phyloP scores from a whole-genome alignment of 2,113 vertebrate species.

The Ifrita kowaldi region DNA sequence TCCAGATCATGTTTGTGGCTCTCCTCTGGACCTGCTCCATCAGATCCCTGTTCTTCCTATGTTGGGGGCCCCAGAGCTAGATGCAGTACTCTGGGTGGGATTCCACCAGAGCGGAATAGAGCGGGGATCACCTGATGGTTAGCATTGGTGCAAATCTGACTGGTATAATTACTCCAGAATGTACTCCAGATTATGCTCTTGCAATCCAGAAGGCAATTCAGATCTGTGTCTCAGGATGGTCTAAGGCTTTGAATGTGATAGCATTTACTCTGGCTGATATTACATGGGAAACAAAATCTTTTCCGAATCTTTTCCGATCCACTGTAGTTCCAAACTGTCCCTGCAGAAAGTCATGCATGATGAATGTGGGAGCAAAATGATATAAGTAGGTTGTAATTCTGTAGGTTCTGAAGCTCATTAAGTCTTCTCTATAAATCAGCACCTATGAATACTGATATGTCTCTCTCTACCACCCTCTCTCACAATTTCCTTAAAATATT shows the following conservation, averaged over 20 bases:
- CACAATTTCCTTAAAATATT: background rate
- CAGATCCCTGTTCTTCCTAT: background rate
- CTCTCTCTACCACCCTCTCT: background rate
- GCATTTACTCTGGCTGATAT: background rate
- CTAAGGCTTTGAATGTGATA: background rate
- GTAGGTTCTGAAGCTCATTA: background rate
- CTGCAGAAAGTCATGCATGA: background rate
- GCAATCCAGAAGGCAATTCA: background rate
- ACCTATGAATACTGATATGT: background rate
- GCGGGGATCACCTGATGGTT: background rate
- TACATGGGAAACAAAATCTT: background rate
- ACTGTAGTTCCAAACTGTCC: background rate
- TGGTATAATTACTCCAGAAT: background rate
- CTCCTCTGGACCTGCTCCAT: background rate
- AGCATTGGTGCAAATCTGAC: background rate
- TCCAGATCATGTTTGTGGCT: background rate
- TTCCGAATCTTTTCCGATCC: background rate
- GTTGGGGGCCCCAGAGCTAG: background rate
- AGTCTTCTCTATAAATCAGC: background rate
- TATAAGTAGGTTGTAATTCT: background rate
- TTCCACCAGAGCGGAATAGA: background rate
- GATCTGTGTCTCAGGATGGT: background rate
- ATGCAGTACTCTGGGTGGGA: no score
- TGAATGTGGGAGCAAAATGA: background rate
- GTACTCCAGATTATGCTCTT: background rate